Evolutionary conservation across 2,797 vertebrate species (phyloP), one percentile per base, ranked within the genome.

Genomic region (Centropyge bicolor): DNA sequence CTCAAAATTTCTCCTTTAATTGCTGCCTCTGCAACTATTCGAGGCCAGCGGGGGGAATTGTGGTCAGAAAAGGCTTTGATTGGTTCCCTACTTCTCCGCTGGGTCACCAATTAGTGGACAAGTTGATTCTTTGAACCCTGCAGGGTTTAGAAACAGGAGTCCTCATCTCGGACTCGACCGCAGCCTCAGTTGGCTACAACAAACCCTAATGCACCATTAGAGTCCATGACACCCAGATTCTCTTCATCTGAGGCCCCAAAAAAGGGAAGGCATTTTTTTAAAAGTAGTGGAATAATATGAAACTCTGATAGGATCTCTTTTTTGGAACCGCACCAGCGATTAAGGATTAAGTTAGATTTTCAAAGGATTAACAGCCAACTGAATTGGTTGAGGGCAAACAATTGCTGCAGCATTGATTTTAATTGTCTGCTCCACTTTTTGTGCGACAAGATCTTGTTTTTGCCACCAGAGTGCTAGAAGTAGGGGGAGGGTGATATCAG

Each of bases 31-130:
- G 92, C 89, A 91, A 89, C 92, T 87, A 84, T 92, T 87, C 1
- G 59, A 85, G 90, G 89, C 84, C 91, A 83, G 84, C 40, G 43
- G 89, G 90, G 87, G 85, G 78, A 84, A 86, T 66, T 80, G 86
- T 67, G 71, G 84, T 82, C 61, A 67, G 87, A 81, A 88, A 85
- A 87, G 67, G 78, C 75, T 89, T 92, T 93, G 93, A 93, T 93
- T 93, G 90, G 93, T 86, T 92, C 81, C 79, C 74, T 74, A 70
- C 77, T 87, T 91, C 89, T 94, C 93, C 84, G 8, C 92, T 82
- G 91, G 92, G 93, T 94, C 90, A 85, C 93, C 94, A 96, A 95
- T 96, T 96, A 96, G 95, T 92, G 91, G 84, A 87, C 88, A 87
- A 89, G 90, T 88, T 93, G 92, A 95, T 91, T 94, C 92, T 88